Evolutionary conservation across 53 echinoderm and acorn worm genomes (phyloP), one percentile per base, ranked within the genome.

Genomic region (Holothuria leucospilota): DNA sequence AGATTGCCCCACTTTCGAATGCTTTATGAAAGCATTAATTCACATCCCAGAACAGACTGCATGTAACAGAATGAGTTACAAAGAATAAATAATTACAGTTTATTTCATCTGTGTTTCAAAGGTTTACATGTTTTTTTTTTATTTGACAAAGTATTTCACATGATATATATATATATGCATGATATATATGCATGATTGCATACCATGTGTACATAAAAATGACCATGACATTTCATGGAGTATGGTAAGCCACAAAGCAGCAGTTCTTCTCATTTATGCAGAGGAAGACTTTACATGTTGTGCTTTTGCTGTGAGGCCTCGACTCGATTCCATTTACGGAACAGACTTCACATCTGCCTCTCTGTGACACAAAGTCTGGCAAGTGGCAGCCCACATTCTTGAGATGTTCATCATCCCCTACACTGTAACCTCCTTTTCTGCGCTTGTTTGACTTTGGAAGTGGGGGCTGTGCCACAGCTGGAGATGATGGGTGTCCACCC

Each of bases 331-430:
- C 69, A 53, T 86, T 86, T 39, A 86, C 62, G 1, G 86, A 86
- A 28, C 77, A 86, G 12, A 74, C 46, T 61, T 79, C 79, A 87
- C 77, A 87, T 65, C 87, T 78, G 46, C 77, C 46, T 39, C 63
- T 87, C 34, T 77, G 59, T 78, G 53, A 61, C 42, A 87, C 87
- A 79, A 78, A 78, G 56, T 77, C 63, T 63, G 79, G 79, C 77
- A 87, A 79, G 87, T 87, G 87, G 39, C 71, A 56, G 38, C 87
- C 87, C 77, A 87, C 78, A 87, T 77, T 87, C 53, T 64, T 20
- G 26, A 87, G 78, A 29, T 67, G 71, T 18, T 78, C 87, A 87
- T 87, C 87, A 63, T 64, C 77, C 42, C 62, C 78, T 26, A 87
- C 87, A 87, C 87, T 77, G 62, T 21, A 78, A 64, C 87, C 63